Conservation (phyloP, 2,113 vertebrate species). For the Neoarius graeffei region DNA sequence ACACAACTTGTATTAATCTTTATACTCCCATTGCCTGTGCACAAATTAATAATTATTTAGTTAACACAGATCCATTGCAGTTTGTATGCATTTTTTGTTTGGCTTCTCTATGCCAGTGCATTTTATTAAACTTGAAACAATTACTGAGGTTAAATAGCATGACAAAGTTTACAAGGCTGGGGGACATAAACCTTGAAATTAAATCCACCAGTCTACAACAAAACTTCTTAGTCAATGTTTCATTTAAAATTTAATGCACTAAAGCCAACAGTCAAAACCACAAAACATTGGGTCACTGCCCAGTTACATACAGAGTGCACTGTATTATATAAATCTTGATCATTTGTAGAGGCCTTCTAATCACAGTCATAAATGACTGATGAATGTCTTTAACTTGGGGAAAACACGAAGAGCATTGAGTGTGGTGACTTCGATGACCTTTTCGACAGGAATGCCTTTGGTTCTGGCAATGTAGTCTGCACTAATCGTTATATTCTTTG, state of each 20-base stretch:
- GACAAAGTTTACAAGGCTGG: background rate
- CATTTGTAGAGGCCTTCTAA: background rate
- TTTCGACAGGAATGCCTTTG: constrained; percentile 86
- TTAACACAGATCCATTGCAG: background rate
- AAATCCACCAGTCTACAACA: background rate
- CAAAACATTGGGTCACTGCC: background rate
- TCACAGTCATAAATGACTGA: constrained; percentile 58
- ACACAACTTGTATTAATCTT: background rate
- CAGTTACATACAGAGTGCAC: background rate
- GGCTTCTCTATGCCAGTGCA: background rate
- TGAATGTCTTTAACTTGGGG: constrained; percentile 77
- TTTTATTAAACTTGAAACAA: background rate
- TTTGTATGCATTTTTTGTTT: background rate
- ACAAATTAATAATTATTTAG: background rate
- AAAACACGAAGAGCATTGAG: constrained; percentile 87
- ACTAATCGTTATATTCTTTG: constrained; percentile 82
- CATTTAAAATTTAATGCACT: background rate
- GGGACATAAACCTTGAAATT: background rate
- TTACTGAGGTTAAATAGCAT: background rate
- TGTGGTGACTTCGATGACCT: constrained; percentile 83
- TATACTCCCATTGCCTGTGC: background rate
- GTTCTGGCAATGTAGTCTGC: constrained; percentile 88
- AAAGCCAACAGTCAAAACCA: no score
- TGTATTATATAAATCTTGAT: background rate
- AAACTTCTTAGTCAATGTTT: background rate